phyloP scores from a whole-genome alignment of 2,113 vertebrate species.

The Seriola dumerili region DNA sequence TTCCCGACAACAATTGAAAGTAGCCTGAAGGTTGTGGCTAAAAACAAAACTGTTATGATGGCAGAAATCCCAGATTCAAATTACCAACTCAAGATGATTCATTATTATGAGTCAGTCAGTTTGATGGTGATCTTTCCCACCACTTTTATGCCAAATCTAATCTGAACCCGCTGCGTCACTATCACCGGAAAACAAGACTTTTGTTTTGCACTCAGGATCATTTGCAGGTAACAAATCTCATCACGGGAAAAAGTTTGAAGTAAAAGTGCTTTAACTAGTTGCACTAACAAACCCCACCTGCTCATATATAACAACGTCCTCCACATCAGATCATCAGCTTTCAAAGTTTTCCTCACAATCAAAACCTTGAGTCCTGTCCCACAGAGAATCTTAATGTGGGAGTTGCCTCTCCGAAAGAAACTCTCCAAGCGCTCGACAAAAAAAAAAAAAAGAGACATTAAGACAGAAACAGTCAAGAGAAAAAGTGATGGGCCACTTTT shows the following conservation, averaged over 20 bases:
- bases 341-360: not conserved
- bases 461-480: not conserved
- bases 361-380: constrained; percentile 5
- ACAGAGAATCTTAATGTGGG: constrained; percentile 35
- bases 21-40: not conserved
- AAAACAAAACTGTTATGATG: not conserved
- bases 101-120: not conserved
- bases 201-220: not conserved
- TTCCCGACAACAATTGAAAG: not conserved
- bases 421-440: not conserved
- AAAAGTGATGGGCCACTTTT: constrained; percentile 17
- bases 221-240: not conserved
- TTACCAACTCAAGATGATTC: not conserved
- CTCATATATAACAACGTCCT: not conserved
- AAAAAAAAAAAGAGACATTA: not conserved
- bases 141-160: constrained; percentile 2
- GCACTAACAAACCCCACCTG: too few species aligned
- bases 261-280: not conserved
- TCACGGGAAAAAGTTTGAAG: not conserved
- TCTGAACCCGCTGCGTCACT: not conserved
- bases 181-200: not conserved
- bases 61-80: not conserved
- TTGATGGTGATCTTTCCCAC: too few species aligned
- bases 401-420: constrained; percentile 18
- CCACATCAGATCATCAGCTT: constrained; percentile 32